Evolutionary conservation across 2,797 vertebrate genomes (phyloP).

Genomic region (Galaxias olidus): DNA sequence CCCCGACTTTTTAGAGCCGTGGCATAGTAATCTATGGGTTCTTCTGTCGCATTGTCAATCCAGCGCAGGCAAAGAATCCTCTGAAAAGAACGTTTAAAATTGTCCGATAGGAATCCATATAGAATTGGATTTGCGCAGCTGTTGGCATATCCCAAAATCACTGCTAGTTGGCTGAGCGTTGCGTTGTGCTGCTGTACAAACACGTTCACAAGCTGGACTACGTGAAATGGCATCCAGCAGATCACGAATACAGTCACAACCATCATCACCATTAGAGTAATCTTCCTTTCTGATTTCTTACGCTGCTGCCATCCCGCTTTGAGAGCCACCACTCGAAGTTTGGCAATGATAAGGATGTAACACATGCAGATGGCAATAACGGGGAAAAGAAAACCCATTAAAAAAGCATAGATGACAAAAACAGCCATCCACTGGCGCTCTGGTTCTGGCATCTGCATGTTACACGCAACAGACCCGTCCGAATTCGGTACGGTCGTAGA

Average conservation of each 20-base stretch:
- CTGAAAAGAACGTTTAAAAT: constrained; percentile 90
- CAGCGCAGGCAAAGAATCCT: constrained; percentile 87
- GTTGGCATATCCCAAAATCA: constrained; percentile 88
- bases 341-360: constrained; percentile 88
- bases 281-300: constrained; percentile 86
- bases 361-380: constrained; percentile 90
- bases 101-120: constrained; percentile 89
- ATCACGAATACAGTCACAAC: constrained; percentile 91
- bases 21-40: constrained; percentile 89
- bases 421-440: constrained; percentile 84
- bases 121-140: constrained; percentile 91
- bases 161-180: constrained; percentile 88
- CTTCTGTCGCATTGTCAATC: constrained; percentile 87
- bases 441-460: constrained; percentile 90
- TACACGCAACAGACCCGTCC: constrained; percentile 87
- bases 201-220: constrained; percentile 87
- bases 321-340: constrained; percentile 87
- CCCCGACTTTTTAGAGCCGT: constrained; percentile 89
- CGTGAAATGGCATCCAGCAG: constrained; percentile 93
- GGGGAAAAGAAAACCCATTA: constrained; percentile 90
- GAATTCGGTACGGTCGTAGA: constrained; percentile 84
- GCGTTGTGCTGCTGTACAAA: constrained; percentile 85
- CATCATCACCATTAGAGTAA: constrained; percentile 92
- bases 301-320: constrained; percentile 92
- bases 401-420: constrained; percentile 87